Evolutionary conservation across 2,797 vertebrate genomes (phyloP).

Genomic region (Chaetodon trifasciatus): DNA sequence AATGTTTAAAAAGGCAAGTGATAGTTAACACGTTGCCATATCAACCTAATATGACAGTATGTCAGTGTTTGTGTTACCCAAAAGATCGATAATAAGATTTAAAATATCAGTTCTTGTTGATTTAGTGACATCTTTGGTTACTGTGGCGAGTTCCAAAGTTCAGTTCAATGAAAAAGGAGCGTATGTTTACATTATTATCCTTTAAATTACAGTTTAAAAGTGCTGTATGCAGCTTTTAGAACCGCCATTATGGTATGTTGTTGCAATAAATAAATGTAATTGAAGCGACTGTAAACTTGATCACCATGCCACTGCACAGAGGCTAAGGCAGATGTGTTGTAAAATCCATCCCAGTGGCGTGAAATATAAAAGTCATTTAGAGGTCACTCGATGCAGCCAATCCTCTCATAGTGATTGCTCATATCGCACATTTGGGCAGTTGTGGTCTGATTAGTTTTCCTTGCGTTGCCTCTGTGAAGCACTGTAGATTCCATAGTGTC

Average conservation of each 20-base stretch:
- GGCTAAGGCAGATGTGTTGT: conserved; percentile 19
- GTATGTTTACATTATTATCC: background rate
- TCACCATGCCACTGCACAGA: background rate
- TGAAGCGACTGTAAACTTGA: background rate
- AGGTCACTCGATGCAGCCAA: conserved; percentile 16
- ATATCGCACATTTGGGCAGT: background rate
- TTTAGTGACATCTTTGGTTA: no score
- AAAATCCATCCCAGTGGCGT: conserved; percentile 18
- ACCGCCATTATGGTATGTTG: background rate
- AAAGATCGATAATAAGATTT: no score
- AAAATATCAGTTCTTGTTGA: no score
- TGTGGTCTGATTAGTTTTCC: conserved; percentile 17
- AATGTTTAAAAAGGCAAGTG: no score
- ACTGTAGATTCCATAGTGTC: background rate
- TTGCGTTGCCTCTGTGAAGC: background rate
- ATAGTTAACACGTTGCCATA: no score
- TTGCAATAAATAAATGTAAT: background rate
- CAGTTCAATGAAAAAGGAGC: background rate
- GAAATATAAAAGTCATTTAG: conserved; percentile 29
- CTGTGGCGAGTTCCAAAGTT: no score
- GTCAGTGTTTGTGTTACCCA: no score
- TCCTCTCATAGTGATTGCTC: conserved; percentile 26
- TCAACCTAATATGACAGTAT: no score
- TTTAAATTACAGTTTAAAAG: background rate
- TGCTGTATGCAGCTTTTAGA: background rate